phyloP scores from a whole-genome alignment of 2,797 vertebrate genomes.

The Heterohyrax brucei region DNA sequence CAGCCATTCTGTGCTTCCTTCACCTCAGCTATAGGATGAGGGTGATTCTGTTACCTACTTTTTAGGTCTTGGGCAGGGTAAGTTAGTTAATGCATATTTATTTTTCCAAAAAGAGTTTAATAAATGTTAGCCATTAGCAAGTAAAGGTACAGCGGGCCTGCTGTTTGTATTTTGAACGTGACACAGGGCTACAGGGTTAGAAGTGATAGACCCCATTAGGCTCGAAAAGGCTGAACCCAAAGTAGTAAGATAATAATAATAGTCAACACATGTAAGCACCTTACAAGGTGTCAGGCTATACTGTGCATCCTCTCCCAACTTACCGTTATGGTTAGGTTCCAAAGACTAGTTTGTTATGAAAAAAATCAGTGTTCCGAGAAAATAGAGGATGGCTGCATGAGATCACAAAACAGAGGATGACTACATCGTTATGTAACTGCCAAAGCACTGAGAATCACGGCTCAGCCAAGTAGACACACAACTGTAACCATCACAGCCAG shows the following conservation, averaged over 20 bases:
- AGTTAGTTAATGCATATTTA: background rate
- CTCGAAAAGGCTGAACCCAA: background rate
- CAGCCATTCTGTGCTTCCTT: constrained; percentile 34
- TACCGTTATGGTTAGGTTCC: too few relatives aligned
- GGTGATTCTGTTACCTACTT: too few relatives aligned
- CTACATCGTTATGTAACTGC: too few relatives aligned
- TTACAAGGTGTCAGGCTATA: background rate
- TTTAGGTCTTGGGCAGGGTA: background rate
- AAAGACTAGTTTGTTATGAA: too few relatives aligned
- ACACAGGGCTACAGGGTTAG: background rate
- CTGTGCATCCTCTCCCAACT: too few relatives aligned
- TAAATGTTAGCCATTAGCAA: constrained; percentile 17
- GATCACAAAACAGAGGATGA: too few relatives aligned
- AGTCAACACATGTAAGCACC: rapidly evolving
- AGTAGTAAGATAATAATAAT: background rate
- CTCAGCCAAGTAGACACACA: too few relatives aligned
- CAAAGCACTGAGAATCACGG: too few relatives aligned
- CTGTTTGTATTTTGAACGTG: background rate
- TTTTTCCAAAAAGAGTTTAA: background rate
- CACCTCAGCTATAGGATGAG: background rate
- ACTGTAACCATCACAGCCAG: too few relatives aligned
- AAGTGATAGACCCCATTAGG: background rate
- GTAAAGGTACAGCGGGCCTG: background rate
- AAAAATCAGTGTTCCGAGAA: too few relatives aligned
- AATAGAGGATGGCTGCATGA: too few relatives aligned